These are phyloP conservation scores for Stenolophus ochropezus DNA, from an alignment of 2,888 invertebrate species.

Conservation along the genomic window DNA sequence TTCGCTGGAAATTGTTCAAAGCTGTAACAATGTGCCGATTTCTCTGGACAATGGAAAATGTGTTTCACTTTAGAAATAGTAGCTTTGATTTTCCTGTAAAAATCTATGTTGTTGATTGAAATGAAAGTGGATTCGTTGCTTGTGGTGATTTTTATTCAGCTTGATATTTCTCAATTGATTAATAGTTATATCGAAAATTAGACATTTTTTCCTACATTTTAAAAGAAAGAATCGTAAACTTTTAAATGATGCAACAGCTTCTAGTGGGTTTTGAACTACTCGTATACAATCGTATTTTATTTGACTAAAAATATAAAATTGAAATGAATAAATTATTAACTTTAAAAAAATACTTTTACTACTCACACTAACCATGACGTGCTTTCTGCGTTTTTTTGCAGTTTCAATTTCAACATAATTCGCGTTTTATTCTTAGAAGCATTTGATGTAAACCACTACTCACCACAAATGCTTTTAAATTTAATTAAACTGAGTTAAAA, in stretches of 20 bases:
- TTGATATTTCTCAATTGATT: not conserved
- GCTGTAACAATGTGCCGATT: not conserved
- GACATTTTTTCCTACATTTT: too few relatives aligned
- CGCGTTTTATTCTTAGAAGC: not conserved
- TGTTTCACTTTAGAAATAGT: not conserved
- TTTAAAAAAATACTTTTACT: not conserved
- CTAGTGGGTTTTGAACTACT: too few relatives aligned
- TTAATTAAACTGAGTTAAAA: constrained; percentile 1
- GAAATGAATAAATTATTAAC: not conserved
- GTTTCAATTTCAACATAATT: not conserved
- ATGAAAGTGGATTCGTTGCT: not conserved
- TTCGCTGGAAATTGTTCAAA: not conserved
- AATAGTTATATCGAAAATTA: too few relatives aligned
- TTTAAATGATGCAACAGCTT: too few relatives aligned
- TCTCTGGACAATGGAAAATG: not conserved
- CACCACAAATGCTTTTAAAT: not conserved
- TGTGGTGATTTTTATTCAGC: not conserved
- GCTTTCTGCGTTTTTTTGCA: not conserved
- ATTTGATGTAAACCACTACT: not conserved
- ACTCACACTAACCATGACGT: not conserved
- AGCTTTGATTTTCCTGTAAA: not conserved
- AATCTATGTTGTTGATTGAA: not conserved
- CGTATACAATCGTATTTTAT: too few relatives aligned
- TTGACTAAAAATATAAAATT: too few relatives aligned
- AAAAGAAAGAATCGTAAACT: too few relatives aligned